A percentile compares a stretch with the other conserved stretches of the same genome.
Evolutionary conservation across 2,113 vertebrate species (phyloP).

Genomic region (Jacana jacana): DNA sequence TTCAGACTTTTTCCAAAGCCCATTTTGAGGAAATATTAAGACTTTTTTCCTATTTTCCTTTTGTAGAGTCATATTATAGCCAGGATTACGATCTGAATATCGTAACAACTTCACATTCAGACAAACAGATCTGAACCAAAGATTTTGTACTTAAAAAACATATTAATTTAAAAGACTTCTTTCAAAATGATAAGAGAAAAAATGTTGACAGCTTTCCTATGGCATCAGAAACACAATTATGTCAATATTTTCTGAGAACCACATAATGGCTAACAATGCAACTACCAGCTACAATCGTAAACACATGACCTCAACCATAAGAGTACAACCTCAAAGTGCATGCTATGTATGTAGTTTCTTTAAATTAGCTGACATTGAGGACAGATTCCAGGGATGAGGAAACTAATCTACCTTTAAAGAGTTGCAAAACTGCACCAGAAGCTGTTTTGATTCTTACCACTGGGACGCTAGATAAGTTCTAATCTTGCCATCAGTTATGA

Average conservation of each 20-base stretch:
- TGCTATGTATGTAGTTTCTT: not conserved
- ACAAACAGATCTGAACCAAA: not conserved
- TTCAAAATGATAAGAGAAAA: not conserved
- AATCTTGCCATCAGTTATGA: conserved; percentile 3
- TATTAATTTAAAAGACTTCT: not conserved
- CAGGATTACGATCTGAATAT: not conserved
- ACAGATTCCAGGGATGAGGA: not conserved
- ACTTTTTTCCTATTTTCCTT: not conserved
- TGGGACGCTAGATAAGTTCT: not conserved
- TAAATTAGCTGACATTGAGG: not conserved
- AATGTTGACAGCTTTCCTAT: not conserved
- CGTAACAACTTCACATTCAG: not conserved
- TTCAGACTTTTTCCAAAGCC: not conserved
- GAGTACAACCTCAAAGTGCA: conserved; percentile 12
- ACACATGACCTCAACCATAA: not conserved
- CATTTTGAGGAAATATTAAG: not conserved
- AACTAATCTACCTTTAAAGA: not conserved
- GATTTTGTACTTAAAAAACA: not conserved
- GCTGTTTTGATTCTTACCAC: not conserved
- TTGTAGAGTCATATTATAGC: not conserved
- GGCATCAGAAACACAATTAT: not conserved
- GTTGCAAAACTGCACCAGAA: not conserved
- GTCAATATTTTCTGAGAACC: not conserved
- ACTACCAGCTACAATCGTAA: not conserved
- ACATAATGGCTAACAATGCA: not conserved